Evolutionary conservation across 2,888 invertebrate species (phyloP), one percentile per base, ranked within the genome.

Genomic region (Limnephilus rhombicus): DNA sequence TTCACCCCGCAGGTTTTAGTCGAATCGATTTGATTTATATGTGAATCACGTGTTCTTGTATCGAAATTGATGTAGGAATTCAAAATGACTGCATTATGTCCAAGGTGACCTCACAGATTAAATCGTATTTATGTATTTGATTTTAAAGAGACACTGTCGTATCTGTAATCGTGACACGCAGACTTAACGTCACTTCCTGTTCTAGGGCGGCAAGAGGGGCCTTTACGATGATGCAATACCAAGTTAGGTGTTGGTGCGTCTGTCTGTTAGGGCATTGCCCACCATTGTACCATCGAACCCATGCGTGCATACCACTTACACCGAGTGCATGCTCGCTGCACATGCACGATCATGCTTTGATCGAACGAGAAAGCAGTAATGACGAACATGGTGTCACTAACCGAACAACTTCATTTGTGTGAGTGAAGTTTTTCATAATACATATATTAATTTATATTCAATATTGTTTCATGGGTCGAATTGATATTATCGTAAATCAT

Each of bases 131-230:
- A 80, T 41, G 88, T 34, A 89, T 89, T 49, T 89, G 41, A 89
- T 89, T 89, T 80, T 80, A 37, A 86, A 80, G 37, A 88, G 80
- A 89, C 88, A 89, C 80, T 80, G 24, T 68, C n/a, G 88, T 80
- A 80, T 89, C 41, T 89, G 41, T 88, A 89, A 41, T 80, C 90
- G 53, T 82, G 82, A 37, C 90, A 90, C 90, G 90, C 90, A n/a
- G 49, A 45, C 80, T n/a, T 89, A 12, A 85, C 85, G n/a, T 82
- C 53, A 91, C 93, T 93, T 93, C 93, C 93, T 93, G 93, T 92
- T 90, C 91, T 89, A 90, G 92, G 92, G 91, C 37, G 87, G 85
- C 45, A 87, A 90, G 91, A 90, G 91, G 90, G 91, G 45, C 68
- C 18, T 90, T 49, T 85, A 34, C 90, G 29, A 45, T 90, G 88